Percentiles rank a stretch among this genome's conserved stretches.
Conservation (phyloP, 2,113 vertebrate genomes). For the Erinaceus europaeus region DNA sequence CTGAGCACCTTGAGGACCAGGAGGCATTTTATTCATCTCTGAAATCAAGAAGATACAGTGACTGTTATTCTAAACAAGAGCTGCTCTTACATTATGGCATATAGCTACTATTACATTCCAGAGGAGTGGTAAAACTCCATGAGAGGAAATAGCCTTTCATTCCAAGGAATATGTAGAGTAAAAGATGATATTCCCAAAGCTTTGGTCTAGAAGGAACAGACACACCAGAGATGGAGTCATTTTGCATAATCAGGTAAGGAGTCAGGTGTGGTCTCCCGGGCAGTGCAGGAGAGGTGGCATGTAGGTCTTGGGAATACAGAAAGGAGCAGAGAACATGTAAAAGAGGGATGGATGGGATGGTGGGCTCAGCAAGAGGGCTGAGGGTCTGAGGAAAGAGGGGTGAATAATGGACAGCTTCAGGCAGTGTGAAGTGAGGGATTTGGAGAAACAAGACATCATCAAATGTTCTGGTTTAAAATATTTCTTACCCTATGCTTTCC, state of each 20-base stretch:
- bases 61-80: not conserved
- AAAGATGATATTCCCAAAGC: not conserved
- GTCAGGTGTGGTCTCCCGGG: not conserved
- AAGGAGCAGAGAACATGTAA: not conserved
- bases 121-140: not conserved
- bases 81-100: too few species aligned
- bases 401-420: not conserved
- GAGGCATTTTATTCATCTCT: not conserved
- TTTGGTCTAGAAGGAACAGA: not conserved
- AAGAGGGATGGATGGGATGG: fast-evolving
- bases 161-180: not conserved
- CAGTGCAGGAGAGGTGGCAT: not conserved
- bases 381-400: not conserved
- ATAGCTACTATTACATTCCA: not conserved
- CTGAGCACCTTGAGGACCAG: not conserved
- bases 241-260: not conserved
- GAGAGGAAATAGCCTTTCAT: not conserved
- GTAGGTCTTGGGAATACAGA: not conserved
- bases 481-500: not conserved
- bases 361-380: not conserved
- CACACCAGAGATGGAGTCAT: not conserved
- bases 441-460: not conserved
- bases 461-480: not conserved
- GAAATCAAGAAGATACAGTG: not conserved
- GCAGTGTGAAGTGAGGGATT: not conserved